Evolutionary conservation across 2,888 invertebrate species (phyloP), one percentile per base, ranked within the genome.

Genomic region (Salpingus planirostris): DNA sequence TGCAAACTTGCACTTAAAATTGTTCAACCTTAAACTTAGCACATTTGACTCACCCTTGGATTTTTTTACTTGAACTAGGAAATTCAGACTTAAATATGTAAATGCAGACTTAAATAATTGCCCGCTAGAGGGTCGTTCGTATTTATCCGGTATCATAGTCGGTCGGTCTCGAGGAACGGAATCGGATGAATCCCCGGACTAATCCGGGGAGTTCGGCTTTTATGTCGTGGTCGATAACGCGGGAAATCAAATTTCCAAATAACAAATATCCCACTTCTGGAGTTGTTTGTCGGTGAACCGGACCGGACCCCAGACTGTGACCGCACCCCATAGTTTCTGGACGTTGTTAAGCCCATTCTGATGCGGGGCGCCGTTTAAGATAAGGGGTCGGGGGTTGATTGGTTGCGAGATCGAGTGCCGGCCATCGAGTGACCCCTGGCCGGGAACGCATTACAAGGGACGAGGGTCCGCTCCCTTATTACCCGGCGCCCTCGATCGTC

Each of bases 231-330:
- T 52, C 49, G 48, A 51, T 49, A 52, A 43, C 33, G 47, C 43
- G 49, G 46, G 43, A 50, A 52, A 55, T 51, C 51, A 54, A 52
- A 52, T 51, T 58, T 56, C 48, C 56, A 54, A 59, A 57, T 59
- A 60, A 61, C 57, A 58, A 59, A 60, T 59, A 57, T 55, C 54
- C 57, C 55, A 55, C 56, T 58, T 56, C 54, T 50, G 50, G 48
- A 57, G 52, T 59, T 60, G 56, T 59, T 61, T 57, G 58, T 54
- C 48, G 54, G 58, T 47, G 50, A 50, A 53, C 50, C 52, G 46
- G 52, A 31, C 24, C 27, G 6, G 2, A 7, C 36, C 27, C 44
- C 38, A 58, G 58, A 56, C 45, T 55, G 57, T 54, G 53, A 55
- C 36, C 41, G 35, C 39, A 12, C 18, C 5, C 13, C 3, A 10